Evolutionary conservation across 1,140 invertebrate species (phyloP).

Genomic region (Andricus grossulariae): DNA sequence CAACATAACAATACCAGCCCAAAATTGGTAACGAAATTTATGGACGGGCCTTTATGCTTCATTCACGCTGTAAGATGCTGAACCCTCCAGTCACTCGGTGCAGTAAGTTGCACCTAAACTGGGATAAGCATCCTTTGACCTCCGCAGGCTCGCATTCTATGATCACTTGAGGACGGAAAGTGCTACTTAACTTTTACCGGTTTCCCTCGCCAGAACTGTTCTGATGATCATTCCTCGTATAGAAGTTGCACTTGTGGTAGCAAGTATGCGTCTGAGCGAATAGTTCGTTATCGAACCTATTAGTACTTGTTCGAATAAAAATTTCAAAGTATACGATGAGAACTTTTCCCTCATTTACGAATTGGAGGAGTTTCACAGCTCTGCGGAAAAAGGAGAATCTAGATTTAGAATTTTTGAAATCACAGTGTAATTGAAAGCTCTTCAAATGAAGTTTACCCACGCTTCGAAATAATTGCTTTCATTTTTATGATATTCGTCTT

Average conservation of each 20-base stretch:
- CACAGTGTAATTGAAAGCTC: too few species aligned
- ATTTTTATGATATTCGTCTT: too few species aligned
- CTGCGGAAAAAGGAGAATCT: too few species aligned
- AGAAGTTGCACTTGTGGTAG: slow-evolving; percentile 9
- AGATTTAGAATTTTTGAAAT: too few species aligned
- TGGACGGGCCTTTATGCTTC: neutral
- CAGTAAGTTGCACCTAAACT: slow-evolving; percentile 50
- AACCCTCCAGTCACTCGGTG: slow-evolving; percentile 39
- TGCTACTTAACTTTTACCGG: slow-evolving; percentile 45
- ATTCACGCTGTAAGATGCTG: slow-evolving; percentile 14
- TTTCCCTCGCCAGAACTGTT: slow-evolving; percentile 33
- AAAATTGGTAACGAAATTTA: neutral
- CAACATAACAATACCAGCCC: neutral
- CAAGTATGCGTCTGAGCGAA: neutral
- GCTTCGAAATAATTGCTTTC: too few species aligned
- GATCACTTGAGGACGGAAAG: slow-evolving; percentile 47
- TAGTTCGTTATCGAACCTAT: neutral
- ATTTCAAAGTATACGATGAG: too few species aligned
- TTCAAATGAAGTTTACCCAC: too few species aligned
- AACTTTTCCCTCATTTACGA: too few species aligned
- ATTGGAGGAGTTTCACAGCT: too few species aligned
- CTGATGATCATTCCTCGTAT: neutral
- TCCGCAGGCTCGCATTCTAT: slow-evolving; percentile 49
- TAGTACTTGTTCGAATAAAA: too few species aligned
- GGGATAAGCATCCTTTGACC: slow-evolving; percentile 60